Evolutionary conservation across 2,113 vertebrate species (phyloP).

Genomic region (Mustela lutreola): DNA sequence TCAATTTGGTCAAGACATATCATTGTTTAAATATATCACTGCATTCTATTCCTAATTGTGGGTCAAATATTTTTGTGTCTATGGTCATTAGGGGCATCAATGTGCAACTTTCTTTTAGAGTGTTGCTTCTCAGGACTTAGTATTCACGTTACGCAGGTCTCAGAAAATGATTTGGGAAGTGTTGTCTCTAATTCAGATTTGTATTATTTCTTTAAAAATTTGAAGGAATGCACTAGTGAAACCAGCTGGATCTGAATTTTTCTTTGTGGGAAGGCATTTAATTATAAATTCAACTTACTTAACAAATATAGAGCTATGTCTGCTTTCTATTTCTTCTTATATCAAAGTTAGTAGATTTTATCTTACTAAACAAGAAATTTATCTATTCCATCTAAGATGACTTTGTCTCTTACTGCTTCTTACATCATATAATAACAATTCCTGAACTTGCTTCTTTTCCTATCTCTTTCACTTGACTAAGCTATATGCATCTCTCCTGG

Average conservation of each 20-base stretch:
- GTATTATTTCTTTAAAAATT: neutral
- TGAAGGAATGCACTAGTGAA: slow-evolving; percentile 21
- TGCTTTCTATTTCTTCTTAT: neutral
- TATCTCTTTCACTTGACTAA: neutral
- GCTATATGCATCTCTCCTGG: neutral
- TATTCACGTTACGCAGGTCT: neutral
- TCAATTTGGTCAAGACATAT: neutral
- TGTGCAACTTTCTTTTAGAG: neutral
- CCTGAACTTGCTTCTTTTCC: neutral
- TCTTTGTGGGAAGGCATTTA: neutral
- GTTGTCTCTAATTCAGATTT: neutral
- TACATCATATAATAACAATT: neutral
- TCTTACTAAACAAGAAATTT: neutral
- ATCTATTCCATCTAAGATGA: neutral
- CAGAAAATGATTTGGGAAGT: neutral
- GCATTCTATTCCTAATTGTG: neutral
- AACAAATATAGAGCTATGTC: slow-evolving; percentile 23
- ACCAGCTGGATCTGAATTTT: neutral
- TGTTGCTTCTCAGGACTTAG: neutral
- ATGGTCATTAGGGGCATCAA: neutral
- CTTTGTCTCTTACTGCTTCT: neutral
- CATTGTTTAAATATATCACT: neutral
- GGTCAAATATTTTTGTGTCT: neutral
- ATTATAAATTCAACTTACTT: slow-evolving; percentile 10
- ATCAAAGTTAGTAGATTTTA: neutral